These are phyloP conservation scores for Laticauda colubrina DNA, from an alignment of 2,113 vertebrate genomes.

Conservation along the genomic window DNA sequence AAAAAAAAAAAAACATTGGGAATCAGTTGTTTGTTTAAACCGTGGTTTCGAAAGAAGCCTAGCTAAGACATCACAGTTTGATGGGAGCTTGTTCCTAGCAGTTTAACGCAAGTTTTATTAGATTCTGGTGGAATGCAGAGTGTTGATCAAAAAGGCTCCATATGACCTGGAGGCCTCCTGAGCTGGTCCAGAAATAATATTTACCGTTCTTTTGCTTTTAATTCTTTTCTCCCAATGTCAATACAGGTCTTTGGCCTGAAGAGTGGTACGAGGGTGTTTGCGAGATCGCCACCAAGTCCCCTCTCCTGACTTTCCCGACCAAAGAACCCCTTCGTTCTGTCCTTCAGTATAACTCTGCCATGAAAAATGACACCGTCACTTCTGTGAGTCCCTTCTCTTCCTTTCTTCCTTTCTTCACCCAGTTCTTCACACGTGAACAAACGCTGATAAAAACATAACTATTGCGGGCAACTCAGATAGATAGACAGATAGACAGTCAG, in stretches of 20 bases:
- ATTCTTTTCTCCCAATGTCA: not conserved
- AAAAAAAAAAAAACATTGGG: not conserved
- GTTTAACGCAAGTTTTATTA: not conserved
- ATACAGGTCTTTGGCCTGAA: slow-evolving; percentile 92
- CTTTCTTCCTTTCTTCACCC: not conserved
- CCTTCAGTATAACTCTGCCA: slow-evolving; percentile 95
- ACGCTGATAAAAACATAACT: not conserved
- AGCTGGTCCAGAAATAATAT: not conserved
- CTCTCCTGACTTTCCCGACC: slow-evolving; percentile 92
- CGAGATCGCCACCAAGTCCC: slow-evolving; percentile 95
- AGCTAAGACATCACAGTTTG: not conserved
- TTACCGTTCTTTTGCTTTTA: not conserved
- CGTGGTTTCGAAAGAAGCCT: not conserved
- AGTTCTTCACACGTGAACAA: not conserved
- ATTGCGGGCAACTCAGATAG: no score
- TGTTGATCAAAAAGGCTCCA: not conserved
- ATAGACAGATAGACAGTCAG: not conserved
- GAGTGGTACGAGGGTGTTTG: slow-evolving; percentile 98
- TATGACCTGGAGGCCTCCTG: not conserved
- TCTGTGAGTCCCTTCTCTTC: slow-evolving; percentile 67
- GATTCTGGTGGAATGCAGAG: not conserved
- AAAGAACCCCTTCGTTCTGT: slow-evolving; percentile 94
- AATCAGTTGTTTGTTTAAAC: not conserved
- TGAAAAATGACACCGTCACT: slow-evolving; percentile 96
- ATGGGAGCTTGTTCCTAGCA: not conserved